Percentiles rank a stretch among this genome's conserved stretches.
phyloP scores from a whole-genome alignment of 2,797 vertebrate species.

The Pangasius djambal region DNA sequence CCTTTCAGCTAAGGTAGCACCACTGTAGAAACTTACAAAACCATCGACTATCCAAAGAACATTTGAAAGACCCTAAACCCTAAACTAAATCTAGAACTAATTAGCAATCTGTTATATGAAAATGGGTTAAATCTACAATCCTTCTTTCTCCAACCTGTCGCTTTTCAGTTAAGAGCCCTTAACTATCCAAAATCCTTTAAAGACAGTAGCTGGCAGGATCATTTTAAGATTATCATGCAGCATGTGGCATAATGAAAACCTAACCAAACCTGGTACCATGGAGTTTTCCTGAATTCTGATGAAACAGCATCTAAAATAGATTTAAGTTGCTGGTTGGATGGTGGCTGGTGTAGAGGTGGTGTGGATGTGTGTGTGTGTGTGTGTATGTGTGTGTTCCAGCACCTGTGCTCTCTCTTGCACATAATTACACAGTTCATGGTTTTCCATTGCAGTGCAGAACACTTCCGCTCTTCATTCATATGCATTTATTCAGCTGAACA shows the following conservation, averaged over 20 bases:
- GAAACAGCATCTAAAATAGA: background rate
- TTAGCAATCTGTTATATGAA: background rate
- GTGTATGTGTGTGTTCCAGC: constrained; percentile 15
- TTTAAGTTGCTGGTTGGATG: background rate
- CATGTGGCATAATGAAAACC: background rate
- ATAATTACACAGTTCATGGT: constrained; percentile 17
- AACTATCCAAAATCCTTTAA: background rate
- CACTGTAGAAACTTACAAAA: background rate
- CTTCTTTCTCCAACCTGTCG: background rate
- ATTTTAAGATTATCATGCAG: background rate
- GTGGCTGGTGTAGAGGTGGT: background rate
- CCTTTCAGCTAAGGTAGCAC: background rate
- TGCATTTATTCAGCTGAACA: constrained; percentile 14
- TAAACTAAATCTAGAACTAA: background rate
- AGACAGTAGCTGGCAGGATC: background rate
- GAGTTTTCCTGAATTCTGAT: background rate
- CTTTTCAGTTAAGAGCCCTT: background rate
- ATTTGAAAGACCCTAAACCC: background rate
- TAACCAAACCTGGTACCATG: background rate
- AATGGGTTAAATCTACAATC: background rate
- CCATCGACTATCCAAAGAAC: background rate
- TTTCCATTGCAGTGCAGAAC: constrained; percentile 18
- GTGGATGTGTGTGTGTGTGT: background rate
- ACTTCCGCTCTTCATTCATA: constrained; percentile 9
- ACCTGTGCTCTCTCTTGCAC: constrained; percentile 3